These are phyloP conservation scores for Gasteruption jaculator DNA, from an alignment of 2,888 invertebrate species.

Conservation along the genomic window DNA sequence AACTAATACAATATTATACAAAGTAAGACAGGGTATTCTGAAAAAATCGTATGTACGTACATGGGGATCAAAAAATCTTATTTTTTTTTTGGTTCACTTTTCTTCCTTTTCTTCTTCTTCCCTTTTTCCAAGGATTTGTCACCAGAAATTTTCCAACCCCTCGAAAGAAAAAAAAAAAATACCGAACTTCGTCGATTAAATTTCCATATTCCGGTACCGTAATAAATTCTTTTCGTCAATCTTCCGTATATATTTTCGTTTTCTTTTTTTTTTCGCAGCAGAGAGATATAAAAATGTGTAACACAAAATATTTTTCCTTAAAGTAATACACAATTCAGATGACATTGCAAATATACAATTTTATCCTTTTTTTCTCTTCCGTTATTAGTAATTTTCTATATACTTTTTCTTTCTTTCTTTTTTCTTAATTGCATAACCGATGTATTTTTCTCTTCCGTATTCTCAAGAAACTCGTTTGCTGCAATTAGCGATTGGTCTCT, in stretches of 20 bases:
- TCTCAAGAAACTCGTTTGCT: slow-evolving; percentile 11
- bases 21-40: slow-evolving; percentile 46
- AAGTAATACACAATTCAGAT: slow-evolving; percentile 48
- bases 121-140: too few relatives aligned
- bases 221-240: slow-evolving; percentile 32
- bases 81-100: slow-evolving; percentile 21
- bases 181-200: too few relatives aligned
- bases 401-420: slow-evolving; percentile 22
- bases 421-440: slow-evolving; percentile 10
- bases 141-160: too few relatives aligned
- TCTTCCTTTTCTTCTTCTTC: too few relatives aligned
- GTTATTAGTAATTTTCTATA: slow-evolving; percentile 23
- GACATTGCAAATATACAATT: slow-evolving; percentile 47
- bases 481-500: too few relatives aligned
- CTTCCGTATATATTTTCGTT: slow-evolving; percentile 47
- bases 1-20: slow-evolving; percentile 49
- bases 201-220: too few relatives aligned
- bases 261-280: too few relatives aligned
- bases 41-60: slow-evolving; percentile 47
- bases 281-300: slow-evolving; percentile 50
- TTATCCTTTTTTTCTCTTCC: too few relatives aligned
- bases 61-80: slow-evolving; percentile 39
- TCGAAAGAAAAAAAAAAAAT: too few relatives aligned
- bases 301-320: slow-evolving; percentile 49
- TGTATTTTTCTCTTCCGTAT: slow-evolving; percentile 12